Base-by-base conservation (phyloP, 2,888 invertebrate species). In the Tinea semifulvella region DNA sequence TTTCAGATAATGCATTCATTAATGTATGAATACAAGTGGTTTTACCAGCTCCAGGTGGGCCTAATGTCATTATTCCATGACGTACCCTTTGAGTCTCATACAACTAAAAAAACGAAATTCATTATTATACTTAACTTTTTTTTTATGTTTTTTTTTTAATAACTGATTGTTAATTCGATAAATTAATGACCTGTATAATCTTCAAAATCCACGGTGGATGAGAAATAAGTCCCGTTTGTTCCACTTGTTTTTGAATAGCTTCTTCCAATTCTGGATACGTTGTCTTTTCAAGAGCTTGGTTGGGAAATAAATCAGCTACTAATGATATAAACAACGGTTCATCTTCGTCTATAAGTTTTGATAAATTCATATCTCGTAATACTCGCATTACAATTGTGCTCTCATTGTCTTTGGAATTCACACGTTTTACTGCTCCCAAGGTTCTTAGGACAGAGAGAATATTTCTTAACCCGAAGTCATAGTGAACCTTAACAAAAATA, bases 351-450 rank as follows among this genome's bases (percentile, higher is more conserved):
- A 96, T 97, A 43, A 98, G 79, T 72, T 98, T 98, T 2, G 97
- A 97, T 13, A 98, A 82, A 82, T 98, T 98, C 98, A 98, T 98
- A 65, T 98, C 97, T 53, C 97, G 83, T n/a, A 98, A 77, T 8
- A 97, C 96, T 57, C 96, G 82, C 97, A 98, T 98, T 10, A 98
- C 97, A 53, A 96, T 97, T 10, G 95, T 96, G 59, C 94, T 92
- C 74, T 98, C 98, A 31, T 91, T 89, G 70, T 98, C 97, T 71
- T 93, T 92, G 6, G 88, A 90, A 72, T 96, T 96, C 6, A 90
- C 88, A 49, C 97, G 84, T 68, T 98, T 98, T 0, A 94, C 88
- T 0, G 96, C 94, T 5, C 98, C 98, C 11, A 98, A 82, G 5
- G 95, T 96, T 53, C 98, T 84, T 42, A 98, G 76, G 2, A 98